Base-by-base conservation (phyloP, 1,140 invertebrate genomes). In the Temnothorax curvispinosus region DNA sequence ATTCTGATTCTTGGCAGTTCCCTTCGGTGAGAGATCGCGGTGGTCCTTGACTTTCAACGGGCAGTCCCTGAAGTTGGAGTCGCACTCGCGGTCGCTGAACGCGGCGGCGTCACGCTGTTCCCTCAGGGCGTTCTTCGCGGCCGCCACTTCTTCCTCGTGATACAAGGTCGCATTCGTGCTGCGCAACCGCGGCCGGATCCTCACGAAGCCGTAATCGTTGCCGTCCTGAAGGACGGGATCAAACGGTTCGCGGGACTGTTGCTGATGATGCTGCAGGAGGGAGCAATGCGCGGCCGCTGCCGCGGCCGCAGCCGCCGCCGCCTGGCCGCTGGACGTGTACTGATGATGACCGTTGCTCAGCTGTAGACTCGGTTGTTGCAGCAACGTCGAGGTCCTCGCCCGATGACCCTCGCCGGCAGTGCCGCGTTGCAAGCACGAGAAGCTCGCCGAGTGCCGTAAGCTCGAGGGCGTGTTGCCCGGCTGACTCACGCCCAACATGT, bases 361-460 rank as follows among this genome's bases (percentile, higher is more conserved):
- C 75, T 93, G 93, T 8, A 91, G 64, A 82, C 91, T 92, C 11
- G 94, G 93, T 32, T 95, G 94, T 54, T 95, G 94, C 21, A 95
- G 93, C 56, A 96, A 91, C 9, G 96, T 96, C 50, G 95, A 96
- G 8, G 95, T 96, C 69, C 96, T 93, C 3, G 95, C 92, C 3
- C 95, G 93, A 81, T 96, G 96, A 38, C 93, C 92, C 52, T 93
- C 93, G 80, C 92, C 89, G 21, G 82, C 89, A 7, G 94, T 93
- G 80, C 95, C 93, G 44, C 95, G 94, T 75, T 95, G 94, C 52
- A 96, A 92, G 91, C 96, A 96, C 47, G 95, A 96, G 91, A 96
- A 96, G 80, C 95, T 96, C 52, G 95, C 96, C 87, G 96, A 96
- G 91, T 96, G 96, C 84, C 96, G 91, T 75, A 96, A 92, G 87